These are phyloP conservation scores for Tetranychus cinnabarinus DNA, from an alignment of 1,140 invertebrate species.

Conservation along the genomic window DNA sequence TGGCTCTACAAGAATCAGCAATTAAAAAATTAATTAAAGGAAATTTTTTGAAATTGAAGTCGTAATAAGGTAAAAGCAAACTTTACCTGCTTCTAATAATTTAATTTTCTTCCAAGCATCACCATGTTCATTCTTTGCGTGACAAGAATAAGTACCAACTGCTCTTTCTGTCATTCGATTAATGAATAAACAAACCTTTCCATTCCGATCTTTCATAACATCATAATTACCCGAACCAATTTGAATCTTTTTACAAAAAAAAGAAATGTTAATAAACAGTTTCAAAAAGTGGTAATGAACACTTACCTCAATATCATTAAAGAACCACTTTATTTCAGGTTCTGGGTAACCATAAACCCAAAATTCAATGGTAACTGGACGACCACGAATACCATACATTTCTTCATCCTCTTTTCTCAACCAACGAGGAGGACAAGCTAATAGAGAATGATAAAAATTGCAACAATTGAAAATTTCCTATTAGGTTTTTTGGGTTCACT, in stretches of 20 bases:
- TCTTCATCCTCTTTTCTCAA: constrained; percentile 54
- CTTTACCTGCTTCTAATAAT: constrained; percentile 44
- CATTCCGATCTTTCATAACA: constrained; percentile 61
- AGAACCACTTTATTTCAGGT: constrained; percentile 20
- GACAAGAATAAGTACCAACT: constrained; percentile 76
- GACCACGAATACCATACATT: constrained; percentile 65
- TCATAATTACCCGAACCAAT: constrained; percentile 39
- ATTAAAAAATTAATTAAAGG: background rate
- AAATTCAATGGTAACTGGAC: constrained; percentile 64
- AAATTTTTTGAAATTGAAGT: no score
- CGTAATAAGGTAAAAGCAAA: background rate
- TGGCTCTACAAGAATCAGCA: constrained; percentile 33
- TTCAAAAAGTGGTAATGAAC: background rate
- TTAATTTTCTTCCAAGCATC: constrained; percentile 50
- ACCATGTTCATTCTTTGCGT: constrained; percentile 76
- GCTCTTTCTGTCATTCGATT: constrained; percentile 58
- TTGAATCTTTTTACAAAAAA: background rate
- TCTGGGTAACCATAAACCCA: constrained; percentile 36
- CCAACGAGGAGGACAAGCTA: constrained; percentile 30
- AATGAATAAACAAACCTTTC: constrained; percentile 44
- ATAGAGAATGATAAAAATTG: background rate
- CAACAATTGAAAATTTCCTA: background rate
- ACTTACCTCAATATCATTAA: constrained; percentile 25
- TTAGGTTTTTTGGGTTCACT: background rate
- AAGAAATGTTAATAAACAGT: background rate